Conservation (phyloP, 2,888 invertebrate genomes). For the Leptinotarsa juncta region DNA sequence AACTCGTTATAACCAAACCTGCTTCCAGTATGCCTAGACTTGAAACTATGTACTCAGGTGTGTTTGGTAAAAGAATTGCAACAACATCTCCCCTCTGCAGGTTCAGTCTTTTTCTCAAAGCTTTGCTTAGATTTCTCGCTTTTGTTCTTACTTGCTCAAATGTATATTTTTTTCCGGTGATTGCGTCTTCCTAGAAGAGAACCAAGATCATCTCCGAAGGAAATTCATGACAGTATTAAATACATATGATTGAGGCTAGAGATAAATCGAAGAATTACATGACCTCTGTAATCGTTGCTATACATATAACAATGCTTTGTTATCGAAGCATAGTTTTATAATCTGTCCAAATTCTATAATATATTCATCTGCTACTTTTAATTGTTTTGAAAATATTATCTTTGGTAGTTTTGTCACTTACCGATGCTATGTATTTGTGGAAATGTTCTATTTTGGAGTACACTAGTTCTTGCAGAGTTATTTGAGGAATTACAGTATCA, state of each 20-base stretch:
- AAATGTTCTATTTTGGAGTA: slow-evolving; percentile 66
- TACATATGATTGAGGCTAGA: too few relatives aligned
- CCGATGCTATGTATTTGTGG: slow-evolving; percentile 63
- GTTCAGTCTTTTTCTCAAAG: slow-evolving; percentile 73
- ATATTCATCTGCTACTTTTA: too few relatives aligned
- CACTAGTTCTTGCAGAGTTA: slow-evolving; percentile 69
- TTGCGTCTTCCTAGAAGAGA: slow-evolving; percentile 73
- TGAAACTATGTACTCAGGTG: slow-evolving; percentile 80
- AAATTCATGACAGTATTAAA: too few relatives aligned
- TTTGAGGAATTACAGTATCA: slow-evolving; percentile 68
- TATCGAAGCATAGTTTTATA: too few relatives aligned
- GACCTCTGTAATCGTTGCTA: too few relatives aligned
- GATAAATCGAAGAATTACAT: too few relatives aligned
- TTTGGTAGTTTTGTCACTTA: slow-evolving; percentile 43
- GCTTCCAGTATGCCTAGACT: slow-evolving; percentile 77
- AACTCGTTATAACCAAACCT: slow-evolving; percentile 75
- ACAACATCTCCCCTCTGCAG: slow-evolving; percentile 75
- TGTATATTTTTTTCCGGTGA: slow-evolving; percentile 79
- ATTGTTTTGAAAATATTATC: not conserved
- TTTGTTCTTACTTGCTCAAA: slow-evolving; percentile 75
- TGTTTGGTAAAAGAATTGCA: slow-evolving; percentile 79
- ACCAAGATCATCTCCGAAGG: too few relatives aligned
- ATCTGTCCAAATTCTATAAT: too few relatives aligned
- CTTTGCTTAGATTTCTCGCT: slow-evolving; percentile 69
- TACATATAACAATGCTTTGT: too few relatives aligned